These are phyloP conservation scores for Drosophila persimilis DNA, from an alignment of 1,140 invertebrate species.

Conservation along the genomic window DNA sequence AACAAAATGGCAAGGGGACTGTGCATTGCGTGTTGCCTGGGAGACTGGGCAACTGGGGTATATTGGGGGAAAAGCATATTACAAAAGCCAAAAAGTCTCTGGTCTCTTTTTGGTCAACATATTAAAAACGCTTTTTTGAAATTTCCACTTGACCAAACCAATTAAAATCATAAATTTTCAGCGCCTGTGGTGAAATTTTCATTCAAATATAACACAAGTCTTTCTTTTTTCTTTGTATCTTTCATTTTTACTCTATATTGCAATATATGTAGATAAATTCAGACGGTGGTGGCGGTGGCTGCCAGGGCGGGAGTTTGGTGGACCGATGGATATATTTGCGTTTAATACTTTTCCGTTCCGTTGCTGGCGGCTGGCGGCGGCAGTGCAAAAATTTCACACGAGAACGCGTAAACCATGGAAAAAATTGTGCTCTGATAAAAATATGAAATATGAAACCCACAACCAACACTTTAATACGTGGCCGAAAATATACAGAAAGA, in stretches of 20 bases:
- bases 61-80: constrained; percentile 43
- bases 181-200: constrained; percentile 62
- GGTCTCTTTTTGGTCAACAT: constrained; percentile 45
- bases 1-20: constrained; percentile 14
- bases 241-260: constrained; percentile 23
- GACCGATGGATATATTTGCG: constrained; percentile 38
- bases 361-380: constrained; percentile 10
- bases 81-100: constrained; percentile 48
- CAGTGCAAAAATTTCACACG: constrained; percentile 53
- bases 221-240: constrained; percentile 17
- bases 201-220: constrained; percentile 63
- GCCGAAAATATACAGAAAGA: neutral
- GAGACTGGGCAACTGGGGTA: constrained; percentile 2
- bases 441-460: constrained; percentile 22
- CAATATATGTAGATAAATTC: constrained; percentile 50
- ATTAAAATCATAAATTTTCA: constrained; percentile 79
- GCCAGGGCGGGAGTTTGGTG: neutral
- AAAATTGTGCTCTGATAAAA: constrained; percentile 14
- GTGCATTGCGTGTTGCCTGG: too few relatives aligned
- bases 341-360: constrained; percentile 54
- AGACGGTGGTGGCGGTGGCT: constrained; percentile 4
- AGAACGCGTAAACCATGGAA: constrained; percentile 38
- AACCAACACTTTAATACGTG: constrained; percentile 7
- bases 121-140: constrained; percentile 66
- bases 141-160: constrained; percentile 77